phyloP scores from a whole-genome alignment of 2,113 vertebrate genomes.

The Numida meleagris region DNA sequence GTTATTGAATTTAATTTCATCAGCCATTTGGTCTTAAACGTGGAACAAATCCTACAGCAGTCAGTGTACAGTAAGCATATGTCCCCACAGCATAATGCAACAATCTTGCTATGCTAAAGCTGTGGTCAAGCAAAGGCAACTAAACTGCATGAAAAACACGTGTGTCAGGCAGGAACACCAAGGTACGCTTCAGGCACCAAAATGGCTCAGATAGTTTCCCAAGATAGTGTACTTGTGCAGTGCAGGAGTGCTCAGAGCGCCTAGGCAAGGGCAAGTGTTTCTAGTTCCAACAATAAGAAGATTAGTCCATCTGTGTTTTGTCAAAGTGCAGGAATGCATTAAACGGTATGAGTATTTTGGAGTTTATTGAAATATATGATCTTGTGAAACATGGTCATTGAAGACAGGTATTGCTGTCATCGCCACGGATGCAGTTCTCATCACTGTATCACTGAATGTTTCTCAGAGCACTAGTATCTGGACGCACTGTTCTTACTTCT shows the following conservation, averaged over 20 bases:
- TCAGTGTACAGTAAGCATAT: not conserved
- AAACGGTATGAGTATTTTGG: not conserved
- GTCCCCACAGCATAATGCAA: not conserved
- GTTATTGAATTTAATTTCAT: not conserved
- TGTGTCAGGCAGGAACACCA: not conserved
- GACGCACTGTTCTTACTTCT: not conserved
- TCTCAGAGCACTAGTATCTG: not conserved
- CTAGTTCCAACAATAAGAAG: not conserved
- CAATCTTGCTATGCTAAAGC: not conserved
- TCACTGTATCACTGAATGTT: not conserved
- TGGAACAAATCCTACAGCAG: not conserved
- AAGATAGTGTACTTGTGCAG: accelerated
- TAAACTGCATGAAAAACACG: not conserved
- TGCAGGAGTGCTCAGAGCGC: not conserved
- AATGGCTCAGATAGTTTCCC: not conserved
- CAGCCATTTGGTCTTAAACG: not conserved
- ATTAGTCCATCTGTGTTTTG: not conserved
- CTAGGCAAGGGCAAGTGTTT: not conserved
- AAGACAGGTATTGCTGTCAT: not conserved
- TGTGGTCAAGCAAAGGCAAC: not conserved
- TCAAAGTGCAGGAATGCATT: not conserved
- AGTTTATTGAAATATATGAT: not conserved
- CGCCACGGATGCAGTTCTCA: not conserved
- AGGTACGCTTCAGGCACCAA: no score
- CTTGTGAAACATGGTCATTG: not conserved